phyloP scores from a whole-genome alignment of 2,797 vertebrate genomes.

The Botia almorhae region DNA sequence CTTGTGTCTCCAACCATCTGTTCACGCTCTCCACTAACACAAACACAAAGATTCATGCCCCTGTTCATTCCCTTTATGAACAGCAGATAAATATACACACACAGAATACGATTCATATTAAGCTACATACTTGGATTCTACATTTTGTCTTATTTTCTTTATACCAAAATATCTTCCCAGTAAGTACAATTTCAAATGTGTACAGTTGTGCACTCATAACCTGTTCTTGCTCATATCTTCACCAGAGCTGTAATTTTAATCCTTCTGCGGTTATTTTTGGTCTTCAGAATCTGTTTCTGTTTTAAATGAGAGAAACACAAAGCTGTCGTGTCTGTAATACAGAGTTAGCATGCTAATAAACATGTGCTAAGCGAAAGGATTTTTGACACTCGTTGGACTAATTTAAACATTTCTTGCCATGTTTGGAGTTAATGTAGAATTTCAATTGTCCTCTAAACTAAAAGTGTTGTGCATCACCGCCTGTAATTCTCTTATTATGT shows the following conservation, averaged over 20 bases:
- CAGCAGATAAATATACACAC: conserved; percentile 21
- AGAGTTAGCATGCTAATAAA: conserved; percentile 25
- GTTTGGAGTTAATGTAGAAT: conserved; percentile 47
- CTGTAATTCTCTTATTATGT: conserved; percentile 47
- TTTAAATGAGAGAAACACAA: conserved; percentile 39
- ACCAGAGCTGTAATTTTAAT: conserved; percentile 8
- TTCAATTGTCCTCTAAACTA: conserved; percentile 42
- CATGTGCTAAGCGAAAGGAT: conserved; percentile 33
- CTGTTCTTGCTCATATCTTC: neutral
- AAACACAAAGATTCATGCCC: conserved; percentile 45
- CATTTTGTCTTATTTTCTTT: neutral
- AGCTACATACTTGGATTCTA: neutral
- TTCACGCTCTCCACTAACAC: conserved; percentile 38
- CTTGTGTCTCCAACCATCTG: conserved; percentile 51
- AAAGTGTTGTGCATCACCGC: conserved; percentile 24
- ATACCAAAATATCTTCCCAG: neutral
- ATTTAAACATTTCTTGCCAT: conserved; percentile 39
- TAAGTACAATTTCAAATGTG: neutral
- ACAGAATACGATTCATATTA: conserved; percentile 18
- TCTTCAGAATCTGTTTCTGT: conserved; percentile 3
- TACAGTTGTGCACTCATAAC: neutral
- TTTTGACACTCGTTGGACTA: conserved; percentile 23
- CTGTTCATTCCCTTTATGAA: conserved; percentile 46
- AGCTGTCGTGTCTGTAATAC: conserved; percentile 29
- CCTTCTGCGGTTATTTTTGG: neutral